A percentile compares a stretch with the other conserved stretches of the same genome.
These are phyloP conservation scores for Daubentonia madagascariensis DNA, from an alignment of 2,113 vertebrate species.

Conservation along the genomic window DNA sequence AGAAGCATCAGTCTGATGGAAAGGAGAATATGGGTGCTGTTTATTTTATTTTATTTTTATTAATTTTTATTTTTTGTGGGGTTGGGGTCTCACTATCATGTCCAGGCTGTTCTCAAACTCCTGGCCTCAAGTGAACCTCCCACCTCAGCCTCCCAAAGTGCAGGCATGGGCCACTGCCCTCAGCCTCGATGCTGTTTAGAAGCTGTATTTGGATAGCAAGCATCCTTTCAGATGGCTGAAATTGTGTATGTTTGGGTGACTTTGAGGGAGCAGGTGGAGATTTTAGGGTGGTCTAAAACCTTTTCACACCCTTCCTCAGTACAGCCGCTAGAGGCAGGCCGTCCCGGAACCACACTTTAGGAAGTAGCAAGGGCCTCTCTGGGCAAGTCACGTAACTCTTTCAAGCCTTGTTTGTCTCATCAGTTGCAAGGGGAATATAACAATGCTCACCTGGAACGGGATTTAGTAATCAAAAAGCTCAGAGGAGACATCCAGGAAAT, in stretches of 20 bases:
- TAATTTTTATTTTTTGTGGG: no score
- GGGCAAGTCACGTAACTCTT: accelerated
- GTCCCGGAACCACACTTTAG: no score
- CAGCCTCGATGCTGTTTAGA: background rate
- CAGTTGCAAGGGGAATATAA: background rate
- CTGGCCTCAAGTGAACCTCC: no score
- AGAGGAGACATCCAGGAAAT: background rate
- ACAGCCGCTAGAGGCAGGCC: background rate
- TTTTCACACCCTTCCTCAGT: no score
- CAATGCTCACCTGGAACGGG: accelerated
- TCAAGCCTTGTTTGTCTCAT: background rate
- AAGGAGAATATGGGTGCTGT: no score
- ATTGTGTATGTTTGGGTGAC: background rate
- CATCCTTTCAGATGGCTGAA: background rate
- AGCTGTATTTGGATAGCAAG: background rate
- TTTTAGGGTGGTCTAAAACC: no score
- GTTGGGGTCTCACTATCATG: no score
- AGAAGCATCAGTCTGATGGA: background rate
- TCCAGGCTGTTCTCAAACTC: no score
- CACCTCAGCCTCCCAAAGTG: no score
- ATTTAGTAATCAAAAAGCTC: background rate
- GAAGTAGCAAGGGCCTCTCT: background rate
- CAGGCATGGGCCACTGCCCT: no score
- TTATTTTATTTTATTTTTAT: no score
- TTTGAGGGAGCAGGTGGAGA: no score